phyloP scores from a whole-genome alignment of 2,888 invertebrate genomes.

The Limnephilus marmoratus region DNA sequence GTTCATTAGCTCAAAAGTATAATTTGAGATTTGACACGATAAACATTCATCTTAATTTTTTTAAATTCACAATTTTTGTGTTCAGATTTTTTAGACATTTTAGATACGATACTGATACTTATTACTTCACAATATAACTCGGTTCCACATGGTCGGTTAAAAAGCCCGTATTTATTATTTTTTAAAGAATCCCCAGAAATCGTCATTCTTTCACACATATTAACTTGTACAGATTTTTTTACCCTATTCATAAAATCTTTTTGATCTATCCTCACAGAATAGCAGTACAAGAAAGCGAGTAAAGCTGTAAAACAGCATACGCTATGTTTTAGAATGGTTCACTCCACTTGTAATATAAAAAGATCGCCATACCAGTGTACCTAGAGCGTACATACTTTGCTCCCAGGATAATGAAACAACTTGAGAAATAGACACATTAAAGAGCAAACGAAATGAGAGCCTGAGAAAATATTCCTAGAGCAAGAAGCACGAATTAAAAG shows the following conservation, averaged over 20 bases:
- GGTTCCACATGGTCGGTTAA: no score
- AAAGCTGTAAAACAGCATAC: constrained; percentile 53
- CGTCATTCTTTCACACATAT: neutral
- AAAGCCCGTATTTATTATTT: neutral
- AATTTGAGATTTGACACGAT: no score
- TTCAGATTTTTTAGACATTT: no score
- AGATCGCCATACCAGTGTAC: neutral
- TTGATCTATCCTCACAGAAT: neutral
- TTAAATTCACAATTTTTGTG: no score
- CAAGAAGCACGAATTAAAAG: neutral
- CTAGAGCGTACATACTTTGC: neutral
- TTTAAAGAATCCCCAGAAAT: neutral
- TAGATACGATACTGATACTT: no score
- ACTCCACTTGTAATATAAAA: constrained; percentile 36
- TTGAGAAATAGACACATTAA: constrained; percentile 8
- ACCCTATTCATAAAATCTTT: neutral
- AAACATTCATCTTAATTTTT: no score
- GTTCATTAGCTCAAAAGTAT: no score
- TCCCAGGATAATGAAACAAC: constrained; percentile 38
- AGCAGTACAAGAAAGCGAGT: constrained; percentile 23
- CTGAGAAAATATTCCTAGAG: neutral
- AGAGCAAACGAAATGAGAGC: neutral
- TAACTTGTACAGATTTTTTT: neutral
- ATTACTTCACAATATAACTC: no score
- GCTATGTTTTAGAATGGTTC: constrained; percentile 46